These are phyloP conservation scores for Propsilocerus akamusi DNA, from an alignment of 1,140 invertebrate species.

Conservation along the genomic window DNA sequence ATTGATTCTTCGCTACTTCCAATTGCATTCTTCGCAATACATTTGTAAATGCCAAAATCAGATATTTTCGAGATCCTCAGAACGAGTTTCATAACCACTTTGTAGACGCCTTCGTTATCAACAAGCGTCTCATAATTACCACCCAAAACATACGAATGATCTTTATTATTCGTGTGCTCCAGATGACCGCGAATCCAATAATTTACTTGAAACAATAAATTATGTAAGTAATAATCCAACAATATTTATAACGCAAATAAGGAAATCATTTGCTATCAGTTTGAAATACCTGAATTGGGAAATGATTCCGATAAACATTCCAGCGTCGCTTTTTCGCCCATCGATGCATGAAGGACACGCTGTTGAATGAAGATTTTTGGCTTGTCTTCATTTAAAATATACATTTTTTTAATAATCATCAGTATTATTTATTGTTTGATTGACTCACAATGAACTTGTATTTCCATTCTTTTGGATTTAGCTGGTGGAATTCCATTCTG, in stretches of 20 bases:
- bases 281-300: slow-evolving; percentile 27
- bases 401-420: neutral
- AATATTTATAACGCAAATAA: neutral
- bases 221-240: neutral
- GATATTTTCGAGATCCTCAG: slow-evolving; percentile 29
- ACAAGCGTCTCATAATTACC: slow-evolving; percentile 30
- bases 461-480: neutral
- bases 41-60: slow-evolving; percentile 38
- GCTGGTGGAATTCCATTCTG: neutral
- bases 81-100: slow-evolving; percentile 35
- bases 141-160: slow-evolving; percentile 16
- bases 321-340: slow-evolving; percentile 32
- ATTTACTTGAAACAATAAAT: slow-evolving; percentile 20
- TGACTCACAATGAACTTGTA: neutral
- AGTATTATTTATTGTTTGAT: neutral
- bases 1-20: slow-evolving; percentile 36
- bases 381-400: slow-evolving; percentile 23
- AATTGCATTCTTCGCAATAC: slow-evolving; percentile 35
- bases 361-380: slow-evolving; percentile 35
- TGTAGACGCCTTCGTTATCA: slow-evolving; percentile 31
- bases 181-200: slow-evolving; percentile 29
- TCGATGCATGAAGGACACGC: slow-evolving; percentile 32
- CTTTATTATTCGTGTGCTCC: slow-evolving; percentile 6
- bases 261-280: neutral
- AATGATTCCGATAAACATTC: slow-evolving; percentile 35